A percentile compares a stretch with the other conserved stretches of the same genome.
phyloP scores from a whole-genome alignment of 2,888 invertebrate genomes.

The Cephus nigrinus region DNA sequence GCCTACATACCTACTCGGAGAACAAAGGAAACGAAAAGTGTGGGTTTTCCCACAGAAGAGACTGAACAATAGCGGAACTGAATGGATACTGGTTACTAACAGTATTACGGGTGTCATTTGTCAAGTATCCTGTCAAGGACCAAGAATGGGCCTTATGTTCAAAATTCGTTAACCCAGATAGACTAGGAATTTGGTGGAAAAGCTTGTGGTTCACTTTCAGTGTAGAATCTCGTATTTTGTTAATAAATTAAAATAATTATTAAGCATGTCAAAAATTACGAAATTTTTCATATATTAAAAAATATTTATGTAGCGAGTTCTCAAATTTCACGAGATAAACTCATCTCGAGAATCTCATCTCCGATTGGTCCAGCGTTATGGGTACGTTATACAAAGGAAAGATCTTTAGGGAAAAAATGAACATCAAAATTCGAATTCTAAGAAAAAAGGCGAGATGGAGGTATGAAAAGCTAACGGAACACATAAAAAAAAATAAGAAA shows the following conservation, averaged over 20 bases:
- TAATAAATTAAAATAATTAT: background rate
- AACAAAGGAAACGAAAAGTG: background rate
- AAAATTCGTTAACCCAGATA: background rate
- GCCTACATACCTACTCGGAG: background rate
- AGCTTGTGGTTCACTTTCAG: background rate
- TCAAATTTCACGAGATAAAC: background rate
- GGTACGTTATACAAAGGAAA: background rate
- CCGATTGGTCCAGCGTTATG: background rate
- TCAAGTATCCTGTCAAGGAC: constrained; percentile 44
- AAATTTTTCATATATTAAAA: background rate
- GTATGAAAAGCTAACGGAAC: constrained; percentile 40
- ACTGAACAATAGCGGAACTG: constrained; percentile 25
- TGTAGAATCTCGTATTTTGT: background rate
- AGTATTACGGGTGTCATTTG: constrained; percentile 52
- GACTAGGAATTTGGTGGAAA: background rate
- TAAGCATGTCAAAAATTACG: background rate
- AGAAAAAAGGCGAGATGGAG: constrained; percentile 18
- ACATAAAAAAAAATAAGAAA: constrained; percentile 39
- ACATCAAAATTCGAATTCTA: constrained; percentile 21
- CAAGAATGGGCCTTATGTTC: background rate
- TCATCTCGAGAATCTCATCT: background rate
- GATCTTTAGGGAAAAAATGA: background rate
- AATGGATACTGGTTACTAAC: constrained; percentile 50
- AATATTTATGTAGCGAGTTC: background rate
- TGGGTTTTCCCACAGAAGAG: background rate